phyloP scores from a whole-genome alignment of 2,113 vertebrate species.

The Pachyramphus minor region DNA sequence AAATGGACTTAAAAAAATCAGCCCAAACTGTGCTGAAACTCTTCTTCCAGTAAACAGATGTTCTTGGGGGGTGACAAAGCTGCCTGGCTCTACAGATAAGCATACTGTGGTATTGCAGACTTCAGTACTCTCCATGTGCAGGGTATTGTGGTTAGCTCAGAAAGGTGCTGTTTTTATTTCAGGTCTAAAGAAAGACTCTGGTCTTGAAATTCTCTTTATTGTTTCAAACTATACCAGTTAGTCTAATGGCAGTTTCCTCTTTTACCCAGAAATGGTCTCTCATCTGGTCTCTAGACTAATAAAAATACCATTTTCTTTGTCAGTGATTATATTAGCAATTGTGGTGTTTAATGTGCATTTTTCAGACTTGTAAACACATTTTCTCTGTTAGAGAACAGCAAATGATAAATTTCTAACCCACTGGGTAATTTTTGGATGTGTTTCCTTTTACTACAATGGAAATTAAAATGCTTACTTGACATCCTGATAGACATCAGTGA shows the following conservation, averaged over 20 bases:
- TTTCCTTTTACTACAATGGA: neutral
- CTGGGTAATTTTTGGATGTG: neutral
- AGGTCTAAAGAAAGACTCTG: neutral
- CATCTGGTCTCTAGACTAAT: neutral
- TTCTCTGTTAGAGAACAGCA: neutral
- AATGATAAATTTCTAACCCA: neutral
- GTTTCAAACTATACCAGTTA: neutral
- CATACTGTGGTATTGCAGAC: neutral
- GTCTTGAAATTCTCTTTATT: neutral
- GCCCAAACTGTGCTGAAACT: neutral
- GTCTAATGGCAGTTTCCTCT: neutral
- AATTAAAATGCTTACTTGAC: neutral
- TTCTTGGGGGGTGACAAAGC: neutral
- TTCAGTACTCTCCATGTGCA: neutral
- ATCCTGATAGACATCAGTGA: neutral
- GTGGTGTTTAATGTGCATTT: neutral
- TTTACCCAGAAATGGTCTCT: neutral
- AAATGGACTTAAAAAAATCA: neutral
- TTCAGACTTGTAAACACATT: accelerated
- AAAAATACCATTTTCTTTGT: neutral
- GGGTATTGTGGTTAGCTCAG: neutral
- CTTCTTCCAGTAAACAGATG: neutral
- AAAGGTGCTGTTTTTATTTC: neutral
- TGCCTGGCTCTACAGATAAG: neutral
- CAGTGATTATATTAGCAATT: neutral